Evolutionary conservation across 2,797 vertebrate species (phyloP), one percentile per base, ranked within the genome.

Genomic region (Darevskia mixta): DNA sequence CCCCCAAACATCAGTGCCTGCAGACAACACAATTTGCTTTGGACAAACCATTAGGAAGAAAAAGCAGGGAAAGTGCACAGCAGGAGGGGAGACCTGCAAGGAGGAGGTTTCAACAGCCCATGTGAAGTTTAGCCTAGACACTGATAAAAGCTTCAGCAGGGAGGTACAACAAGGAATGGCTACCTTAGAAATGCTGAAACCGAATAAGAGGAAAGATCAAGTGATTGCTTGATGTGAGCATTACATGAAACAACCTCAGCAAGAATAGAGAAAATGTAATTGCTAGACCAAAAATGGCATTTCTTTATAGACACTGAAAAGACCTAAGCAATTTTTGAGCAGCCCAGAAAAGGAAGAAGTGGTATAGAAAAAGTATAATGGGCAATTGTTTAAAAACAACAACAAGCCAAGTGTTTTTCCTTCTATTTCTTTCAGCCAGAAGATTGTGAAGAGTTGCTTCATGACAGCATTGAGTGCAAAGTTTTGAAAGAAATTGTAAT

Each of bases 401-500:
- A 55, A 55, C 49, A 55, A 55, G 49, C 49, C 15, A 55, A 55
- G 13, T 55, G 13, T 55, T 84, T 79, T 82, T n/a, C 25, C 55
- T 92, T 69, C n/a, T 38, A 23, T 49, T 77, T 85, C 35, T 2
- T 81, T 58, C 82, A 86, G 43, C 0, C 86, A 17, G 41, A 86
- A 61, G 10, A 88, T 86, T 77, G 83, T 61, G 83, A 90, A 71
- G 84, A 80, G 64, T 29, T 89, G 61, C 79, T 73, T 1, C 0
- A 2, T 29, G 87, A 67, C 43, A 90, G 79, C 15, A 75, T 45
- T 10, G 79, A 75, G 38, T 67, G 81, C n/a, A 64, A 84, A 25
- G 86, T 67, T 69, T 29, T 82, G 88, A 41, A 87, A 27, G 75
- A 43, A 90, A 93, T 15, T 9, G 2, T 23, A 38, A 69, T 88